Percentiles rank a stretch among this genome's conserved stretches.
phyloP scores from a whole-genome alignment of 1,140 invertebrate species.

The Ceratina japonica region DNA sequence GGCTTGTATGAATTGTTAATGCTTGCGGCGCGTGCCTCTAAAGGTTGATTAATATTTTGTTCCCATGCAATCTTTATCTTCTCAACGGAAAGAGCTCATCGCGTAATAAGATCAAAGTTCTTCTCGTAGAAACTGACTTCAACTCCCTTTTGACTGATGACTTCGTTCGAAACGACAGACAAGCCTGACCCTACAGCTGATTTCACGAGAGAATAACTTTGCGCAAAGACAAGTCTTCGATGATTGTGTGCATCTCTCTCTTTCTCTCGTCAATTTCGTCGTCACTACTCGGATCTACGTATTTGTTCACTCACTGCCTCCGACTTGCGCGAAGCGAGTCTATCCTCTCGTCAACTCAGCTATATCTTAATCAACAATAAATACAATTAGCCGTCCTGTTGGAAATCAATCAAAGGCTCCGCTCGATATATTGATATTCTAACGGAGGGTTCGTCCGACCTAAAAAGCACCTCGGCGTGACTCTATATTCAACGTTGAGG shows the following conservation, averaged over 20 bases:
- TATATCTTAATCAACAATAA: constrained; percentile 15
- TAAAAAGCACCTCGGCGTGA: constrained; percentile 23
- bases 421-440: constrained; percentile 9
- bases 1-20: not conserved
- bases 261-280: too few species aligned
- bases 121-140: not conserved
- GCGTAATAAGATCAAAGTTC: not conserved
- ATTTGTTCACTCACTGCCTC: too few species aligned
- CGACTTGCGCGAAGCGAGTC: too few species aligned
- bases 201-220: too few species aligned
- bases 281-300: too few species aligned
- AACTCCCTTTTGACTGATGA: not conserved
- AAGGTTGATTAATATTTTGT: not conserved
- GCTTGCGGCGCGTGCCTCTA: not conserved
- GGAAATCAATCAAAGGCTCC: constrained; percentile 27
- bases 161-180: not conserved
- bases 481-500: constrained; percentile 43
- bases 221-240: too few species aligned
- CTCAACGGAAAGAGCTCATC: not conserved
- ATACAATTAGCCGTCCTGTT: not conserved
- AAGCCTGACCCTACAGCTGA: constrained; percentile 1
- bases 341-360: too few species aligned
- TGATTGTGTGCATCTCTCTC: too few species aligned
- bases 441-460: constrained; percentile 18
- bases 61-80: not conserved